Conservation (phyloP, 2,113 vertebrate species). For the Oryctolagus cuniculus region DNA sequence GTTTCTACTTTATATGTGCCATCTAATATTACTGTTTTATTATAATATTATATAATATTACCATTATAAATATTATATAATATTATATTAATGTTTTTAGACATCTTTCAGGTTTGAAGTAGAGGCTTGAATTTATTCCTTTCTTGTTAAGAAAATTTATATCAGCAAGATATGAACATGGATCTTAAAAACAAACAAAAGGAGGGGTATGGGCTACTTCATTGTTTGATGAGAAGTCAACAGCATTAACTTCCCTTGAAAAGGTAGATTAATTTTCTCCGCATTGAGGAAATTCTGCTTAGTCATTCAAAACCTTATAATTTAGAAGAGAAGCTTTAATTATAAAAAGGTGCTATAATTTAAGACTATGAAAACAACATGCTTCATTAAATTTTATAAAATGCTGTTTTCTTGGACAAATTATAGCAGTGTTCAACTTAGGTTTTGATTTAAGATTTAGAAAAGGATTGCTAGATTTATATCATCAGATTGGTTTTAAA, state of each 20-base stretch:
- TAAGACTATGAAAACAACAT: conserved; percentile 37
- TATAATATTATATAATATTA: no score
- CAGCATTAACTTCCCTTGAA: background rate
- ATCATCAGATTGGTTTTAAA: conserved; percentile 32
- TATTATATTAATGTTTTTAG: background rate
- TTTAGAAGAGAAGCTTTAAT: conserved; percentile 62
- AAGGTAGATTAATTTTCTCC: conserved; percentile 45
- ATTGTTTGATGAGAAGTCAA: background rate
- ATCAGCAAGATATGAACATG: background rate
- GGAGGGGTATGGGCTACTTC: background rate
- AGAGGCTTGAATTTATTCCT: background rate
- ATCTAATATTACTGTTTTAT: no score
- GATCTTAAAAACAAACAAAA: conserved; percentile 50
- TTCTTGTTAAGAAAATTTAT: conserved; percentile 37
- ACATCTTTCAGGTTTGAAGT: background rate
- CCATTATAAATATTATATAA: background rate
- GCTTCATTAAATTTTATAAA: conserved; percentile 59
- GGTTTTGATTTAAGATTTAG: conserved; percentile 19
- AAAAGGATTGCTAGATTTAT: conserved; percentile 20
- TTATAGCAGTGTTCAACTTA: conserved; percentile 11
- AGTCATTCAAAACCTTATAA: conserved; percentile 35
- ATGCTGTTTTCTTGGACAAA: conserved; percentile 42
- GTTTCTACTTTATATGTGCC: conserved; percentile 30
- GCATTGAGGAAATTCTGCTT: background rate
- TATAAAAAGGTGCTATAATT: conserved; percentile 47